Evolutionary conservation across 2,888 invertebrate species (phyloP).

Genomic region (Ypsolopha sequella): DNA sequence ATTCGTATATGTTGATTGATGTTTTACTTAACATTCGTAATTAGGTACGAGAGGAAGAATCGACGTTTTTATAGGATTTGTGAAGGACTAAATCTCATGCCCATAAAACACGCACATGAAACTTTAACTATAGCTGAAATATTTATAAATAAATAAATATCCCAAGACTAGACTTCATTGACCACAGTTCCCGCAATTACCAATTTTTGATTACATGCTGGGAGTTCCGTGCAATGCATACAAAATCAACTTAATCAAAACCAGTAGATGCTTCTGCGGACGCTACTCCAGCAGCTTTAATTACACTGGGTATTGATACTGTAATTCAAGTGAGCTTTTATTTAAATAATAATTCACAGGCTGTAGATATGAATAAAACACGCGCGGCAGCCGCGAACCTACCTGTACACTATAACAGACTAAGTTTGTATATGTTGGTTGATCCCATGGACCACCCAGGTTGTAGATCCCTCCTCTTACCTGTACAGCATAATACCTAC

Average conservation of each 20-base stretch:
- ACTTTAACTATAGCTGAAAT: no score
- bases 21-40: no score
- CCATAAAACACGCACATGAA: no score
- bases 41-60: no score
- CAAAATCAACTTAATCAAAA: not conserved
- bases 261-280: slow-evolving; percentile 10
- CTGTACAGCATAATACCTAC: slow-evolving; percentile 19
- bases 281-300: slow-evolving; percentile 29
- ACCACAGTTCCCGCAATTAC: not conserved
- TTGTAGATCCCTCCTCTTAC: slow-evolving; percentile 35
- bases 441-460: slow-evolving; percentile 62
- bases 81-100: no score
- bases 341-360: slow-evolving; percentile 43
- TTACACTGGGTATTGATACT: slow-evolving; percentile 38
- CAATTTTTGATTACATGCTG: not conserved
- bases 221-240: not conserved
- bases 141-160: no score
- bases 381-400: slow-evolving; percentile 26
- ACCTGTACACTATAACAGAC: slow-evolving; percentile 26
- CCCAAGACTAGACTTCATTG: no score
- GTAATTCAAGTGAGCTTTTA: slow-evolving; percentile 45
- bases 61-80: no score
- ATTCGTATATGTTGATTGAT: no score
- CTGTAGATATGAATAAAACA: slow-evolving; percentile 30
- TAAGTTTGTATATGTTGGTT: slow-evolving; percentile 44